Evolutionary conservation across 1,140 invertebrate species (phyloP), one percentile per base, ranked within the genome.

Genomic region (Propsilocerus akamusi): DNA sequence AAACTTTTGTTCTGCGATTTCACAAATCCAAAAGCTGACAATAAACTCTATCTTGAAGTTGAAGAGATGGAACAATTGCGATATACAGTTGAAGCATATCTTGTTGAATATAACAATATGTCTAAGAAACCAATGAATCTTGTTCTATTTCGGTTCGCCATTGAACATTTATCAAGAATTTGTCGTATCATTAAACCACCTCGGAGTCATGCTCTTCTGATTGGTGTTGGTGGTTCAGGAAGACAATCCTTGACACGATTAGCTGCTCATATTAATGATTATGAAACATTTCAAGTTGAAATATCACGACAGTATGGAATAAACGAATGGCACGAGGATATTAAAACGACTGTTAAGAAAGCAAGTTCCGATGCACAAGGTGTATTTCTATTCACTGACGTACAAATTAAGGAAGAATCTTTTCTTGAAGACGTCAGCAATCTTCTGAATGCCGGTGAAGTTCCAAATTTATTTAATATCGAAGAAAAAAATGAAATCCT

Each of bases 91-190:
- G 91, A 96, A 60, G 79, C 79, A 1, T 95, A 89, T 69, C 70
- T 97, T 11, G 78, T 81, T 2, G 93, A 97, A 61, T 97, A 83
- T 58, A 97, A 97, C 63, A 87, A 92, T 52, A 89, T 97, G 82
- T 90, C 86, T 20, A 97, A 94, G 63, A 96, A 96, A 60, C 91
- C 92, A 0, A 97, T 97, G 93, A 90, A 92, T 70, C 70, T 97
- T 41, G 91, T 97, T 4, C 68, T 97, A 23, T 97, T 97, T 64
- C 83, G 86, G 58, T 96, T 92, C 71, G 90, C 91, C 11, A 84
- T 97, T 51, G 91, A 96, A 69, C 92, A 96, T 74, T 75, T 96
- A 51, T 92, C 89, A 11, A 77, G 87, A 59, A 85, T 97, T 55
- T 85, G 83, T 59, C 77, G 92, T 47, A 86, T 97, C 55, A 73